Evolutionary conservation across 2,113 vertebrate species (phyloP).

Genomic region (Rhynchopsitta pachyrhyncha): DNA sequence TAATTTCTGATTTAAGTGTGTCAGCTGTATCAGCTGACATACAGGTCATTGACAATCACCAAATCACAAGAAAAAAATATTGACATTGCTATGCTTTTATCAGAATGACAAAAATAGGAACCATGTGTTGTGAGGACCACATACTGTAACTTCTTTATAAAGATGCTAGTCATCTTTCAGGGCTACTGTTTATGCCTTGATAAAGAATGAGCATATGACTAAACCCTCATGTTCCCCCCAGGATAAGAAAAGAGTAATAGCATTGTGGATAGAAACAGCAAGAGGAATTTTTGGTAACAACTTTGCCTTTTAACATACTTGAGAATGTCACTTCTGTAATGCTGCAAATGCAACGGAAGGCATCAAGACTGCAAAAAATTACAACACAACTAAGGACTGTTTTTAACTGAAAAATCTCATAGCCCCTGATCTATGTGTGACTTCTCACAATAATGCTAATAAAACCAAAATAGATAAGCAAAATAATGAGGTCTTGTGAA

Average conservation of each 20-base stretch:
- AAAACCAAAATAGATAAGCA: neutral
- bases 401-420: neutral
- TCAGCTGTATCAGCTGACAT: constrained; percentile 65
- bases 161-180: constrained; percentile 13
- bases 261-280: constrained; percentile 2
- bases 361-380: neutral
- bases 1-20: constrained; percentile 64
- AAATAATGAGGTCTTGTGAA: neutral
- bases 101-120: constrained; percentile 51
- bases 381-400: neutral
- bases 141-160: constrained; percentile 32
- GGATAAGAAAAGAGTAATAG: constrained; percentile 2
- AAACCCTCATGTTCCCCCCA: neutral
- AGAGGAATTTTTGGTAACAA: constrained; percentile 15
- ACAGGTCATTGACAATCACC: constrained; percentile 35
- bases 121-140: constrained; percentile 11
- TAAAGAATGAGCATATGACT: constrained; percentile 26
- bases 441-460: neutral
- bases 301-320: neutral
- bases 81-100: constrained; percentile 36
- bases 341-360: neutral
- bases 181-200: constrained; percentile 12
- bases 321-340: neutral
- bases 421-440: neutral
- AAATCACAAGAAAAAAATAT: constrained; percentile 28